phyloP scores from a whole-genome alignment of 2,113 vertebrate species.

The Xiphophorus maculatus region DNA sequence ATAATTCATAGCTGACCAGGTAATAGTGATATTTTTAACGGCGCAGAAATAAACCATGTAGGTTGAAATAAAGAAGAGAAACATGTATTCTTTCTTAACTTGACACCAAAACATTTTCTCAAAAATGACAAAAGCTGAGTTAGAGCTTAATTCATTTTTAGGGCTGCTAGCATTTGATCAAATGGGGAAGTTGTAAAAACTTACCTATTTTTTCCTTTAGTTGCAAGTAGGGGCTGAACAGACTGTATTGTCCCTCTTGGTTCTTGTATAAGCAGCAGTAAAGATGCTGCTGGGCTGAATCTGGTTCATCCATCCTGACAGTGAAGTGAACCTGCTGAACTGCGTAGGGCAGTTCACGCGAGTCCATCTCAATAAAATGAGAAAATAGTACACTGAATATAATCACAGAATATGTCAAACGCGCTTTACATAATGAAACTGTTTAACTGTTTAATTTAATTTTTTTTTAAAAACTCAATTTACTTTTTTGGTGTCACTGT shows the following conservation, averaged over 20 bases:
- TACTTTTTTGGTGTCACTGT: slow-evolving; percentile 5
- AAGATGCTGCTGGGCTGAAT: slow-evolving; percentile 1
- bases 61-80: neutral
- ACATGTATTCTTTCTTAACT: neutral
- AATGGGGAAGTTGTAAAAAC: neutral
- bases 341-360: neutral
- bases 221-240: slow-evolving; percentile 66
- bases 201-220: slow-evolving; percentile 44
- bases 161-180: neutral
- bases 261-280: slow-evolving; percentile 77
- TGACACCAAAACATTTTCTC: neutral
- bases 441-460: neutral
- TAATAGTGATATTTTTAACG: neutral
- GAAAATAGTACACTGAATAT: neutral
- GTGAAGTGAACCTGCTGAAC: slow-evolving; percentile 55
- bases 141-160: too few relatives aligned
- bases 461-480: neutral
- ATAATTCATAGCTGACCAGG: neutral
- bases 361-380: slow-evolving; percentile 52
- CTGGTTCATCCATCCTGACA: slow-evolving; percentile 8
- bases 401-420: neutral
- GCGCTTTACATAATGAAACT: neutral
- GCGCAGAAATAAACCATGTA: too few relatives aligned
- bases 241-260: slow-evolving; percentile 52
- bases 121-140: neutral